Evolutionary conservation across 92 coral and sea anemone species (phyloP).

Genomic region (Bergia puertoricense): DNA sequence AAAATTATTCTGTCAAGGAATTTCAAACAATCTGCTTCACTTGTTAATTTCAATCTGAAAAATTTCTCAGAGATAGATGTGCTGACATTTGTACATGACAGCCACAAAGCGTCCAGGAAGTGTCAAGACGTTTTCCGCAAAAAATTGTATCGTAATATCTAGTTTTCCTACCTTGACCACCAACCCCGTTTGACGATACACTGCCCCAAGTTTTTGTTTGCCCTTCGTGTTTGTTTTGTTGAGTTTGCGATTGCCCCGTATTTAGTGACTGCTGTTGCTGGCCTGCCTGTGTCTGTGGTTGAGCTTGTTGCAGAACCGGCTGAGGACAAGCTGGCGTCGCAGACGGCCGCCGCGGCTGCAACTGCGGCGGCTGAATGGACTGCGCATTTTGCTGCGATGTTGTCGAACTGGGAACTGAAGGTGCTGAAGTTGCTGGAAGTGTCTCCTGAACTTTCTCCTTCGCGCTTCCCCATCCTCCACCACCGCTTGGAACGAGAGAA

Average conservation of each 20-base stretch:
- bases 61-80: background rate
- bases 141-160: background rate
- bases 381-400: conserved; percentile 77
- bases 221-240: conserved; percentile 76
- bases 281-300: conserved; percentile 54
- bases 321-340: conserved; percentile 82
- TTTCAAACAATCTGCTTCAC: background rate
- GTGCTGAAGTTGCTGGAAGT: conserved; percentile 54
- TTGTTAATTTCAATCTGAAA: background rate
- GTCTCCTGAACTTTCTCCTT: conserved; percentile 80
- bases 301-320: conserved; percentile 58
- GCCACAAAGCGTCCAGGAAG: conserved; percentile 6
- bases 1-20: background rate
- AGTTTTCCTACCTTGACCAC: conserved; percentile 95
- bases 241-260: conserved; percentile 82
- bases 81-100: background rate
- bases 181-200: conserved; percentile 99
- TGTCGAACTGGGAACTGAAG: conserved; percentile 70
- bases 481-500: conserved; percentile 98
- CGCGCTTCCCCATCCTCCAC: conserved; percentile 99
- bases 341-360: conserved; percentile 98
- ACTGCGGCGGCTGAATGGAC: conserved; percentile 85
- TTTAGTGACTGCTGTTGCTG: conserved; percentile 84
- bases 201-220: conserved; percentile 99
- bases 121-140: background rate